These are phyloP conservation scores for Ommatoiulus sabulosus DNA, from an alignment of 2,888 invertebrate genomes.

Conservation along the genomic window DNA sequence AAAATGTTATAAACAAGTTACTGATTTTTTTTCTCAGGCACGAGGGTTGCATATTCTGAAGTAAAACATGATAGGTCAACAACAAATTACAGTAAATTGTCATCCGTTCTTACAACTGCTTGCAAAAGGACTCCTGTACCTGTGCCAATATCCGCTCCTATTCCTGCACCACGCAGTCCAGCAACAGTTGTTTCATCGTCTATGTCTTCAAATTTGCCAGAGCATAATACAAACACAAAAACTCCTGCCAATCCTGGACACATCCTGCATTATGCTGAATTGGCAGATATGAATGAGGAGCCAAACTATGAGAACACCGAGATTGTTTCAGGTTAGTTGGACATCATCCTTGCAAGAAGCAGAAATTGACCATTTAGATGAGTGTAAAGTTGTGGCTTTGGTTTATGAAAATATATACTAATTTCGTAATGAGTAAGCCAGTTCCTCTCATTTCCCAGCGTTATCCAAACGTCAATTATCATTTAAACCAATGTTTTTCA, in stretches of 20 bases:
- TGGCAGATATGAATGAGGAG: conserved; percentile 67
- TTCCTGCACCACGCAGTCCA: conserved; percentile 61
- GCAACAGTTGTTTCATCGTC: conserved; percentile 60
- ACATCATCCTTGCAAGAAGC: not conserved
- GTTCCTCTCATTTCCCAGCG: not conserved
- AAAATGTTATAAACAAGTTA: too few species aligned
- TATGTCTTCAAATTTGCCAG: conserved; percentile 60
- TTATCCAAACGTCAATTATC: not conserved
- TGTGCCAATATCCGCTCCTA: conserved; percentile 51
- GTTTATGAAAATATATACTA: not conserved
- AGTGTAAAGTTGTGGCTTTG: not conserved
- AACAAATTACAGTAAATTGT: conserved; percentile 51
- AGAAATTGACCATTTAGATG: not conserved
- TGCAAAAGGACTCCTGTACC: conserved; percentile 58
- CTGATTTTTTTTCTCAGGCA: conserved; percentile 59
- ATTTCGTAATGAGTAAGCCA: not conserved
- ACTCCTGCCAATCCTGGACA: conserved; percentile 60
- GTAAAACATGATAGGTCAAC: conserved; percentile 58
- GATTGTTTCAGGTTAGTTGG: conserved; percentile 65
- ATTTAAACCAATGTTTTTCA: not conserved
- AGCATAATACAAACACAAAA: conserved; percentile 61
- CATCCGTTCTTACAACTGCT: conserved; percentile 63
- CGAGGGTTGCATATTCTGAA: conserved; percentile 61
- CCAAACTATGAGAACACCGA: conserved; percentile 72
- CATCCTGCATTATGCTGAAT: conserved; percentile 65